Evolutionary conservation across 2,888 invertebrate genomes (phyloP).

Genomic region (Torymus tubicola): DNA sequence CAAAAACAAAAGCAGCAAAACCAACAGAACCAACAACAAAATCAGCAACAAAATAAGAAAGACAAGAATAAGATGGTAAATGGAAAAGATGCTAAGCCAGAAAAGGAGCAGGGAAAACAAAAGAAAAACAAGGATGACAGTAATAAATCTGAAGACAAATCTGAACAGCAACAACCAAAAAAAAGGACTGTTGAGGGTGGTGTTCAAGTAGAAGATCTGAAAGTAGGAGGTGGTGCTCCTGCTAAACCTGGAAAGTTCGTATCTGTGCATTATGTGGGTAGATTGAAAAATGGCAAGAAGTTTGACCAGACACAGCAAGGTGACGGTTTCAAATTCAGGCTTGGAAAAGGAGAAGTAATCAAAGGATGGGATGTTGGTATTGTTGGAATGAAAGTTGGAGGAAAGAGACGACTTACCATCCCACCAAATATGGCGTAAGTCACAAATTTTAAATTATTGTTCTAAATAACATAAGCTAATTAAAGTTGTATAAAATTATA

Average conservation of each 20-base stretch:
- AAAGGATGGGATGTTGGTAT: slow-evolving; percentile 94
- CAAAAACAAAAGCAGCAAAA: slow-evolving; percentile 75
- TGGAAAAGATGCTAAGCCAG: slow-evolving; percentile 64
- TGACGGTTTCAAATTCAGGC: slow-evolving; percentile 89
- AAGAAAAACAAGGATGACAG: slow-evolving; percentile 62
- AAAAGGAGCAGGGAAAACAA: slow-evolving; percentile 62
- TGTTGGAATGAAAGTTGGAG: slow-evolving; percentile 95
- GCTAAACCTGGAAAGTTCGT: slow-evolving; percentile 88
- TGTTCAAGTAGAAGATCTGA: slow-evolving; percentile 87
- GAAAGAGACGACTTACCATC: slow-evolving; percentile 89
- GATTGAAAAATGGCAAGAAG: slow-evolving; percentile 90
- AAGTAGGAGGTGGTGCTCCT: slow-evolving; percentile 84
- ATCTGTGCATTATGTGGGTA: slow-evolving; percentile 90
- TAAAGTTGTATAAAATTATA: not conserved
- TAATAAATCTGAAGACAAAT: slow-evolving; percentile 60
- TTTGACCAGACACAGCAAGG: slow-evolving; percentile 89
- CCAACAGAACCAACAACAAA: slow-evolving; percentile 72
- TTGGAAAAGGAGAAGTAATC: slow-evolving; percentile 92
- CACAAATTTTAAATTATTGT: slow-evolving; percentile 35
- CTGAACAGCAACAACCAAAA: slow-evolving; percentile 67
- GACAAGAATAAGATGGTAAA: slow-evolving; percentile 70
- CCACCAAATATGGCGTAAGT: slow-evolving; percentile 93
- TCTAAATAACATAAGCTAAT: slow-evolving; percentile 10
- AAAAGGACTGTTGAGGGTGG: slow-evolving; percentile 85
- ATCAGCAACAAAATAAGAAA: slow-evolving; percentile 65